phyloP scores from a whole-genome alignment of 64 coral and sea anemone species.

The Montipora sp. region DNA sequence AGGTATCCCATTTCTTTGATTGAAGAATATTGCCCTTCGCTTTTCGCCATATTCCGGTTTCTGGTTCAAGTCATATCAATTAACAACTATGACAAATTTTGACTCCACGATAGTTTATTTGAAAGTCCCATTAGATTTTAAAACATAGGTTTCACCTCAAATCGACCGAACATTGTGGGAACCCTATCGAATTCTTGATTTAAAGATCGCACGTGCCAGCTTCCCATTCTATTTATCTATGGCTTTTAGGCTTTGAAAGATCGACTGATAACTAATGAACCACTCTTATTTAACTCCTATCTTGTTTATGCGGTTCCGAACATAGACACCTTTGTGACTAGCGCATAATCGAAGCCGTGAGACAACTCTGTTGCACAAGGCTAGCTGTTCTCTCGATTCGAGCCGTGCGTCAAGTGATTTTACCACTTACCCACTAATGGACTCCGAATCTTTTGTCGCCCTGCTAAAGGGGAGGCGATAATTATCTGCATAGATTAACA shows the following conservation, averaged over 20 bases:
- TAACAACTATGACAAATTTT: constrained; percentile 19
- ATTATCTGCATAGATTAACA: not conserved
- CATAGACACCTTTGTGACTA: not conserved
- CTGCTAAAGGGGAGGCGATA: not conserved
- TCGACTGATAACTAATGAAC: constrained; percentile 29
- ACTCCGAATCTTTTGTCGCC: constrained; percentile 28
- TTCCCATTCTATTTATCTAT: not conserved
- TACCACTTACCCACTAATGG: constrained; percentile 26
- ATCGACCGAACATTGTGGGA: not conserved
- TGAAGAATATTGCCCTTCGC: not conserved
- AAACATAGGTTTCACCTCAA: constrained; percentile 16
- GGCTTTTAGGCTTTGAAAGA: constrained; percentile 10
- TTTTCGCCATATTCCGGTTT: not conserved
- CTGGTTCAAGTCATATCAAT: constrained; percentile 2
- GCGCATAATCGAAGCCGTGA: not conserved
- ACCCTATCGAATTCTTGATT: not conserved
- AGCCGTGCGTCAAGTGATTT: not conserved
- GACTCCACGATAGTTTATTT: not conserved
- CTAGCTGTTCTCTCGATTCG: not conserved
- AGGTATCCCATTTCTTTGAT: constrained; percentile 9
- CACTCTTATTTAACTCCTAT: too few relatives aligned
- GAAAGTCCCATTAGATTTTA: not conserved
- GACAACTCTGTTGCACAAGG: too few relatives aligned
- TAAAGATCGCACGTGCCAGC: not conserved
- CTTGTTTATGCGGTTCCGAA: not conserved